Evolutionary conservation across 2,113 vertebrate species (phyloP), one percentile per base, ranked within the genome.

Genomic region (Nycticebus coucang): DNA sequence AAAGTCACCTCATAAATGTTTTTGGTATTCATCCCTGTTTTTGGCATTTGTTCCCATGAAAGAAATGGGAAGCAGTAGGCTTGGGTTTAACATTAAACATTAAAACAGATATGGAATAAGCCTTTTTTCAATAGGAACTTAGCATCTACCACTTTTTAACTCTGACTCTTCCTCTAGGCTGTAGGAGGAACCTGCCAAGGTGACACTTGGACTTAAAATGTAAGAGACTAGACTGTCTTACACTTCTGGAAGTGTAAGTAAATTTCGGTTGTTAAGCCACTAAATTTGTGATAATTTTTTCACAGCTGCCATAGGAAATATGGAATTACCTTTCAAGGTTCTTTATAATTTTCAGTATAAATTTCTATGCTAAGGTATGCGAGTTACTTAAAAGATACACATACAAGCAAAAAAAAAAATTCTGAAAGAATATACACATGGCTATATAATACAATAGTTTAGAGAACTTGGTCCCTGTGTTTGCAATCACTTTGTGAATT

Each of bases 301-400:
- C 37, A 79, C 5, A 82, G 53, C 18, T 85, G 45, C 21, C 79
- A 53, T 71, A 72, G 78, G 15, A 83, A 93, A 82, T 2, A 59
- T 69, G 13, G 11, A 2, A 53, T 62, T 8, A 12, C 69, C 45
- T 79, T 85, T 89, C 59, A 53, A 2, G 35, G 1, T 4, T 91
- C 13, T 92, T 87, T 55, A 45, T 45, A 80, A 68, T 64, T 87
- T 96, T 96, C 30, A 78, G 45, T 41, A 77, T 64, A 50, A 59
- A 30, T 55, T 78, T 57, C 24, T 50, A 50, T 50, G 11, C 62
- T 4, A 62, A 72, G 4, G 6, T 45, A 35, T 82, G 14, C 7
- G 18, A n/a, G 4, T 28, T 88, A 12, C 72, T 93, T 37, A 37
- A 75, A 86, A 79, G 53, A 75, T 35, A 79, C 1, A 55, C 6